phyloP scores from a whole-genome alignment of 2,888 invertebrate genomes.

The Leptarthrus brevirostris region DNA sequence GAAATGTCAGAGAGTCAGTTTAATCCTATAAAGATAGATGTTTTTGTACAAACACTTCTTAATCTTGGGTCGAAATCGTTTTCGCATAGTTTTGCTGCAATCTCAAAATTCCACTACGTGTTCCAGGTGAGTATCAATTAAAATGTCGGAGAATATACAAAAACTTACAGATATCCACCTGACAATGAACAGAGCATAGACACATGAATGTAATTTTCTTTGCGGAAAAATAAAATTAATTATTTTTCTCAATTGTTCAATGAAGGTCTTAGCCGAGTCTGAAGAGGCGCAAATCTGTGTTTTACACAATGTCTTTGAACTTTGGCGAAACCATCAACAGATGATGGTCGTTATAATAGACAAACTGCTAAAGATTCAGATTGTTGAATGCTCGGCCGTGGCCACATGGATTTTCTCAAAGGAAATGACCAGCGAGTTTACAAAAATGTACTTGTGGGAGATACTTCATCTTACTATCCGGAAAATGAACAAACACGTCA shows the following conservation, averaged over 20 bases:
- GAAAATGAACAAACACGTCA: conserved; percentile 96
- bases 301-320: conserved; percentile 88
- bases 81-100: conserved; percentile 98
- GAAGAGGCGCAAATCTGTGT: conserved; percentile 97
- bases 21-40: conserved; percentile 94
- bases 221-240: too few species aligned
- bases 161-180: too few species aligned
- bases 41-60: conserved; percentile 94
- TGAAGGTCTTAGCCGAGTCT: conserved; percentile 87
- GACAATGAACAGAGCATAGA: too few species aligned
- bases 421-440: conserved; percentile 91
- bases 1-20: conserved; percentile 78
- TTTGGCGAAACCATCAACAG: conserved; percentile 97
- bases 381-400: conserved; percentile 96
- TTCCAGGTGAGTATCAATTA: conserved; percentile 77
- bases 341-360: conserved; percentile 97
- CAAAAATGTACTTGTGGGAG: conserved; percentile 96
- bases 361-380: conserved; percentile 96
- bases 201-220: too few species aligned
- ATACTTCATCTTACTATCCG: conserved; percentile 94
- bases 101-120: conserved; percentile 94
- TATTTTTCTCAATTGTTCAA: conserved; percentile 49
- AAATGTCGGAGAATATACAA: too few species aligned
- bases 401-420: conserved; percentile 98
- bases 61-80: conserved; percentile 96